Conservation (phyloP, 2,888 invertebrate genomes). For the Andrena flavipes region DNA sequence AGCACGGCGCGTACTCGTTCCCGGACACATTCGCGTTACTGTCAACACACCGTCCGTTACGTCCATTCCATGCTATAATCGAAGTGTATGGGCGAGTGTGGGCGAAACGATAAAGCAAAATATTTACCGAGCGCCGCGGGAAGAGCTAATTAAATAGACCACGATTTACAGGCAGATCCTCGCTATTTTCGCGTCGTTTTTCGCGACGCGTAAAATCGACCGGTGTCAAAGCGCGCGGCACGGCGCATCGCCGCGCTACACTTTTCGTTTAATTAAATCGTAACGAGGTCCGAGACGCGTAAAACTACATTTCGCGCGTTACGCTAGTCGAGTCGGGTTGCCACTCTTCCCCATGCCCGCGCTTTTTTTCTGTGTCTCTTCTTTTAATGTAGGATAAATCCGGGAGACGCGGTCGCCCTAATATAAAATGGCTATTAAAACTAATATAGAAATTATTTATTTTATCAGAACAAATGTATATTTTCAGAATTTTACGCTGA, state of each 20-base stretch:
- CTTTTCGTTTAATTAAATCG: slow-evolving; percentile 60
- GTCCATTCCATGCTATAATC: slow-evolving; percentile 44
- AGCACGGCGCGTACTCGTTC: slow-evolving; percentile 12
- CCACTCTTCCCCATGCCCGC: neutral
- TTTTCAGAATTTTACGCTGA: no score
- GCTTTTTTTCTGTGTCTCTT: neutral
- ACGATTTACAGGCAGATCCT: slow-evolving; percentile 45
- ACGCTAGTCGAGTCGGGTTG: neutral
- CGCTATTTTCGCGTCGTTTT: slow-evolving; percentile 37
- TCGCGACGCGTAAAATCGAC: slow-evolving; percentile 46
- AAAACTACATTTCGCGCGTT: slow-evolving; percentile 44
- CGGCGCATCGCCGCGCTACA: slow-evolving; percentile 21
- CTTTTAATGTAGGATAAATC: no score
- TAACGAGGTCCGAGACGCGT: slow-evolving; percentile 45
- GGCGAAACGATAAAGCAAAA: slow-evolving; percentile 52
- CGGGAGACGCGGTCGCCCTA: no score
- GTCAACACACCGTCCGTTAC: slow-evolving; percentile 41
- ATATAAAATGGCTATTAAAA: no score
- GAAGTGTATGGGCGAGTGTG: slow-evolving; percentile 35
- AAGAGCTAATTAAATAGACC: slow-evolving; percentile 59
- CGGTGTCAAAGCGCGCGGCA: slow-evolving; percentile 40
- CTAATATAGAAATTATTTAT: no score
- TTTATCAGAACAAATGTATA: no score
- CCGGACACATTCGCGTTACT: slow-evolving; percentile 38
- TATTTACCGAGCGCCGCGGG: slow-evolving; percentile 46